phyloP scores from a whole-genome alignment of 2,113 vertebrate genomes.

The Corvus hawaiiensis region DNA sequence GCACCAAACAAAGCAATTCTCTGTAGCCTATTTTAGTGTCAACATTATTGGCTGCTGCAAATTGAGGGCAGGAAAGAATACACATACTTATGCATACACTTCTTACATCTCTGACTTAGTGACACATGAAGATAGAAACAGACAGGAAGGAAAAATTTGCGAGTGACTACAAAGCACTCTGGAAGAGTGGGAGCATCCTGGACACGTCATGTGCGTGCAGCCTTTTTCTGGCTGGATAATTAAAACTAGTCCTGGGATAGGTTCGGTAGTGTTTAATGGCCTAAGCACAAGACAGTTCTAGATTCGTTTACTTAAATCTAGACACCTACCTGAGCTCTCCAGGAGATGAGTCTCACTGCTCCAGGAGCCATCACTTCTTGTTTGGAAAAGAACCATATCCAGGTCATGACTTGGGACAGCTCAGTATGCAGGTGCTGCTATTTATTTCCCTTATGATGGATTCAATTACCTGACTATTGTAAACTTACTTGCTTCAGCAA shows the following conservation, averaged over 20 bases:
- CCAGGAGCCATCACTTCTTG: not conserved
- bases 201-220: not conserved
- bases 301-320: not conserved
- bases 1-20: not conserved
- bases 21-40: not conserved
- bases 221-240: not conserved
- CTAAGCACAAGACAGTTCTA: not conserved
- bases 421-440: not conserved
- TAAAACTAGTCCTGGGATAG: not conserved
- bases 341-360: not conserved
- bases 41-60: not conserved
- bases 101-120: not conserved
- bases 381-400: not conserved
- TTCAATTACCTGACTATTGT: not conserved
- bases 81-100: not conserved
- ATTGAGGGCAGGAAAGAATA: not conserved
- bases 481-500: not conserved
- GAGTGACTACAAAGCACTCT: not conserved
- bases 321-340: fast-evolving
- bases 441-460: not conserved
- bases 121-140: not conserved
- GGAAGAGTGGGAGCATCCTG: not conserved
- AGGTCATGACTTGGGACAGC: not conserved
- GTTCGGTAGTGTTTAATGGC: not conserved
- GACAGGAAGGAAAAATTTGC: not conserved